Evolutionary conservation across 2,797 vertebrate genomes (phyloP).

Genomic region (Sphenopsis melanotis): DNA sequence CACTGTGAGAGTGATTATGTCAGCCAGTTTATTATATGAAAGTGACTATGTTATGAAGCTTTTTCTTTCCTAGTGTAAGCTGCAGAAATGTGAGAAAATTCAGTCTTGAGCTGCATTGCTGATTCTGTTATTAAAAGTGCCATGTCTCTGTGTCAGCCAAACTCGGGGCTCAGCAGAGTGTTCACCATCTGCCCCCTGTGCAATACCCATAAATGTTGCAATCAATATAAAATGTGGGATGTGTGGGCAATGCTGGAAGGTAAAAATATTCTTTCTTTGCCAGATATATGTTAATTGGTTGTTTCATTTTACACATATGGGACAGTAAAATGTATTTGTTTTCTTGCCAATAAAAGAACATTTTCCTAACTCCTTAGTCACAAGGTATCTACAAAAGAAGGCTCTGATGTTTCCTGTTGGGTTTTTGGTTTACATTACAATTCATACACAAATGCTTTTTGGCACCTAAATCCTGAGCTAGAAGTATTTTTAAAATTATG

Average conservation of each 20-base stretch:
- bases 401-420: slow-evolving; percentile 48
- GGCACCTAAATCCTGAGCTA: slow-evolving; percentile 56
- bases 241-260: slow-evolving; percentile 19
- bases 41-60: not conserved
- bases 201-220: not conserved
- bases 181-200: not conserved
- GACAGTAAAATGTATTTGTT: not conserved
- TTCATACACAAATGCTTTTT: slow-evolving; percentile 45
- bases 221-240: slow-evolving; percentile 10
- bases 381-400: slow-evolving; percentile 8
- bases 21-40: not conserved
- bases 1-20: not conserved
- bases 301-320: slow-evolving; percentile 24
- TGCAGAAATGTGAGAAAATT: slow-evolving; percentile 2
- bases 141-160: not conserved
- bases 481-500: slow-evolving; percentile 61
- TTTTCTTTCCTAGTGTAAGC: not conserved
- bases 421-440: slow-evolving; percentile 52
- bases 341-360: slow-evolving; percentile 19
- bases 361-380: not conserved
- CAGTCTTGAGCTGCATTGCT: not conserved
- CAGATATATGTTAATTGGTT: slow-evolving; percentile 21
- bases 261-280: slow-evolving; percentile 16
- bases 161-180: not conserved
- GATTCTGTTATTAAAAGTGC: not conserved